phyloP scores from a whole-genome alignment of 2,888 invertebrate species.

The Pristionchus exspectatus region DNA sequence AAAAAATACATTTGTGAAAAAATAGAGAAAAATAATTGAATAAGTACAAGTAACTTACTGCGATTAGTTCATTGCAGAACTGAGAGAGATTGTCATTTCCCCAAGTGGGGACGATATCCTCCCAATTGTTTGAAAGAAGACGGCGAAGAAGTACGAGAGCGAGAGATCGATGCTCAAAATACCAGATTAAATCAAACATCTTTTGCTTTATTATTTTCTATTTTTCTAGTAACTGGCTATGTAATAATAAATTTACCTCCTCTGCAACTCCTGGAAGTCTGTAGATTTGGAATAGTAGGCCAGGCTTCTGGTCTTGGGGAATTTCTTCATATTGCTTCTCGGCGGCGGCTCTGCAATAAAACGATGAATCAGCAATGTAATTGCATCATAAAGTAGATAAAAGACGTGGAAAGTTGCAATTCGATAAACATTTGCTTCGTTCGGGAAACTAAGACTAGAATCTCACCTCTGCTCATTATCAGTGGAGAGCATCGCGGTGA shows the following conservation, averaged over 20 bases:
- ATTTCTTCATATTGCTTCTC: slow-evolving; percentile 60
- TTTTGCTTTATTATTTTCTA: not conserved
- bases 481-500: slow-evolving; percentile 53
- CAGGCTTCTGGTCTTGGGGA: slow-evolving; percentile 46
- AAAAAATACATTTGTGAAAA: not conserved
- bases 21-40: not conserved
- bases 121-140: slow-evolving; percentile 89
- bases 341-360: slow-evolving; percentile 57
- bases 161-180: slow-evolving; percentile 86
- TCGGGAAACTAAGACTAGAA: not conserved
- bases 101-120: slow-evolving; percentile 90
- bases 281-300: slow-evolving; percentile 70
- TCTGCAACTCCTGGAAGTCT: slow-evolving; percentile 59
- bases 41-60: slow-evolving; percentile 14
- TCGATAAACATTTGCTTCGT: not conserved
- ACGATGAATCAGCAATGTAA: not conserved
- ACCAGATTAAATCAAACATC: not conserved
- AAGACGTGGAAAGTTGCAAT: not conserved
- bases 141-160: slow-evolving; percentile 95
- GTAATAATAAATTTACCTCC: slow-evolving; percentile 63
- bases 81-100: slow-evolving; percentile 88
- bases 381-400: not conserved
- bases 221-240: too few relatives aligned
- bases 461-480: slow-evolving; percentile 49
- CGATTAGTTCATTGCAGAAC: slow-evolving; percentile 85